Evolutionary conservation across 2,113 vertebrate species (phyloP), one percentile per base, ranked within the genome.

Genomic region (Chloropsis cyanopogon): DNA sequence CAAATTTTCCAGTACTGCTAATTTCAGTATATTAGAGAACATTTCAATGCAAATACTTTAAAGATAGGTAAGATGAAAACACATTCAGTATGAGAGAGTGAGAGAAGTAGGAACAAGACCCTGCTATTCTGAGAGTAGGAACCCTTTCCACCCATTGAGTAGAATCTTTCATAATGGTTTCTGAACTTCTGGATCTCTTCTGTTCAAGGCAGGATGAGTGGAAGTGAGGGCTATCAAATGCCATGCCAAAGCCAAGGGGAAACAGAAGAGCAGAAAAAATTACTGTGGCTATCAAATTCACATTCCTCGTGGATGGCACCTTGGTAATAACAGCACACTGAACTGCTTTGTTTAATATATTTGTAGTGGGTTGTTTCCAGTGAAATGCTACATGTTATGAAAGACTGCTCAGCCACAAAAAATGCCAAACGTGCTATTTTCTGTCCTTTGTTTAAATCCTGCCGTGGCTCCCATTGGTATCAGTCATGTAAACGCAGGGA

Each of bases 391-490:
- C 33, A 8, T 44, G 21, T 64, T 68, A 35, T 22, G 46, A 79
- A 84, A 64, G 35, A 60, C 31, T 37, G 21, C 21, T 76, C 15
- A 54, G 63, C 23, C 85, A 73, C 50, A 80, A 53, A 92, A 88
- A 73, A 73, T 4, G 17, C 53, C 56, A 84, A 71, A 87, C 0
- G 3, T 84, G 53, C 25, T 90, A 35, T n/a, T 93, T 91, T 82
- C 68, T 93, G 54, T 29, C 80, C 78, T 94, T 88, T 90, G 71
- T 96, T 93, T 60, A 31, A 84, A 64, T 71, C 61, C 77, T 60
- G 28, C 69, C 39, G 35, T 46, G 75, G n/a, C 25, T 96, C 60
- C 64, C 31, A 10, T 39, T 90, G 44, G 31, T 88, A 73, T 60
- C 79, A 77, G 59, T 11, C 5, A 0, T 65, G 33, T 41, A 83